Base-by-base conservation (phyloP, 2,797 vertebrate genomes). In the Phrynocephalus vlangalii region DNA sequence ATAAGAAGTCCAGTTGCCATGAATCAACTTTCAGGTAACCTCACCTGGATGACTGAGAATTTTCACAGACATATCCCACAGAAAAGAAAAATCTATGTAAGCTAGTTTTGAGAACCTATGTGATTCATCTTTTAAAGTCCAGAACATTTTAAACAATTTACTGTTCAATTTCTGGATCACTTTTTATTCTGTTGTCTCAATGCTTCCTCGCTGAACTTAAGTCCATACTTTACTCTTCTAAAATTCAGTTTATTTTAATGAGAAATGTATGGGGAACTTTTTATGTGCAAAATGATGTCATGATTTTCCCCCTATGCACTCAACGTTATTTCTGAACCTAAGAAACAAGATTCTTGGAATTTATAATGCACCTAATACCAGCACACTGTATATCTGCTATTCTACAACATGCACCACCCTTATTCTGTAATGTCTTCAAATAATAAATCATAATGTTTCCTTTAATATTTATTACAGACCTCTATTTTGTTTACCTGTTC, bases 401-500 rank as follows among this genome's bases (percentile, higher is more conserved):
- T 82, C 72, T 71, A 28, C 16, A 44, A 68, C 18, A 22, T 76
- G 50, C 15, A 79, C 70, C 20, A 83, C 15, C 0, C 38, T 82
- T 0, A 20, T 85, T 86, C 28, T 87, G 60, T 15, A 85, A 75
- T 33, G 1, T 20, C 63, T 79, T 89, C 8, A 75, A 48, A 66
- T 3, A 52, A n/a, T 22, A 56, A 26, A 50, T 22, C 20, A 63
- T 71, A 26, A 30, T 60, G 72, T 20, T 84, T 82, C 84, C 79
- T 67, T 87, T 48, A 81, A 16, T 11, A 73, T 67, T 50, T 56
- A 73, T 3, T 33, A 26, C 10, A 76, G 81, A 72, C 48, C 88
- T 89, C 28, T 28, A 89, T 84, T 28, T 33, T 20, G 73, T 91
- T 94, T 94, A 99, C 99, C 98, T 99, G 99, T 82, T 99, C 99